Base-by-base conservation (phyloP, 2,797 vertebrate species). In the Discoglossus pictus region DNA sequence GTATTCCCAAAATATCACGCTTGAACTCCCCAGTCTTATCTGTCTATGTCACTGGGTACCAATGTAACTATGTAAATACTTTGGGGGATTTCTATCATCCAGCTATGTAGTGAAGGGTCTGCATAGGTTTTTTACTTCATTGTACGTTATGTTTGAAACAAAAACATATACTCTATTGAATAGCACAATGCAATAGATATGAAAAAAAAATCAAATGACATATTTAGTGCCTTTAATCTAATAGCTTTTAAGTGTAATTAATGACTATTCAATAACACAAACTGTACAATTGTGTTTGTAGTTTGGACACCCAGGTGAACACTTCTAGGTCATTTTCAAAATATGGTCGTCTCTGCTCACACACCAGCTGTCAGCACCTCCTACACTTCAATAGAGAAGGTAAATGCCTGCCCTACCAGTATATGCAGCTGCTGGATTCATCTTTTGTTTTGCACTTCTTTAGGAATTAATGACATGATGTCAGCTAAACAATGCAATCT, bases 401-500 rank as follows among this genome's bases (percentile, higher is more conserved):
- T 61, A 73, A 73, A 76, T 74, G 79, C 55, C 65, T 65, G 68
- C 61, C 61, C 68, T 61, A 56, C n/a, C 34, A 38, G 46, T 13
- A 56, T 50, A 66, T 13, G 10, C 78, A 83, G 65, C 66, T 78
- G 75, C 62, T 27, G 38, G 58, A 56, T 20, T 31, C 44, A 56
- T 73, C 66, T 79, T 78, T 80, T 74, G 77, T 78, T 71, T 73
- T 61, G 52, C 27, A 52, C 16, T 31, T 68, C 76, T 74, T 51
- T 21, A 61, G 74, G 65, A 76, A 76, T 64, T n/a, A 36, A 71
- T 69, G 75, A 76, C 55, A 73, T 65, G 4, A 7, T 36, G 75
- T 68, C 74, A 83, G 25, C 6, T 65, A 27, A 74, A 73, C 62
- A 52, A 65, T 38, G 25, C 63, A 76, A 54, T 64, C 52, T 38